These are phyloP conservation scores for Hydrotaea diabolus DNA, from an alignment of 2,888 invertebrate species.

Conservation along the genomic window DNA sequence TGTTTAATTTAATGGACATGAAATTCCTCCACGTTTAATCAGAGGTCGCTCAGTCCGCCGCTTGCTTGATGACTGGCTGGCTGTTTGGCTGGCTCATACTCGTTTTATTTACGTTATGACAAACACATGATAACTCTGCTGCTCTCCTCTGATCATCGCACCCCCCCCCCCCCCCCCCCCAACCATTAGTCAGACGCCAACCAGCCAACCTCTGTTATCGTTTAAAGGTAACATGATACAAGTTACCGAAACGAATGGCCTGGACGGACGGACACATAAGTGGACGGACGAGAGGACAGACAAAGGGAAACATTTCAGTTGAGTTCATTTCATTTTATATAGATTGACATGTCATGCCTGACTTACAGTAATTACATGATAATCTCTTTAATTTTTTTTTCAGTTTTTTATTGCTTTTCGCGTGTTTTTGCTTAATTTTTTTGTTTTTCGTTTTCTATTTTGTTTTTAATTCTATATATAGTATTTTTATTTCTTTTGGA, in stretches of 20 bases:
- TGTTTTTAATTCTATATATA: neutral
- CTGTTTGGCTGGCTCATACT: neutral
- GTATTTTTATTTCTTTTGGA: neutral
- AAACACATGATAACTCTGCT: neutral
- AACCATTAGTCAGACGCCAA: neutral
- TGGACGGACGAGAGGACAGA: neutral
- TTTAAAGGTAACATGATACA: constrained; percentile 56
- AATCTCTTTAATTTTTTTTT: constrained; percentile 43
- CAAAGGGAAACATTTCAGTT: neutral
- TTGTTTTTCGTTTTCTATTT: constrained; percentile 28
- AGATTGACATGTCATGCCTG: constrained; percentile 65
- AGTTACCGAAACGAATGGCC: constrained; percentile 26
- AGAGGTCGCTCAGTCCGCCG: constrained; percentile 61
- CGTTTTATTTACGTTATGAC: constrained; percentile 14
- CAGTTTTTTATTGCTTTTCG: neutral
- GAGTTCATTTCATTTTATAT: constrained; percentile 33
- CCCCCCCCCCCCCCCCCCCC: neutral
- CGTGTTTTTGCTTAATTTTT: constrained; percentile 14
- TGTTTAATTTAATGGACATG: constrained; percentile 61
- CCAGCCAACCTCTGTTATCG: neutral
- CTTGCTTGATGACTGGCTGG: neutral
- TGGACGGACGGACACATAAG: constrained; percentile 1
- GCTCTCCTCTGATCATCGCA: neutral
- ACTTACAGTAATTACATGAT: constrained; percentile 63
- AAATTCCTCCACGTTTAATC: constrained; percentile 65